Evolutionary conservation across 2,113 vertebrate genomes (phyloP).

Genomic region (Cricetomys ansorgei): DNA sequence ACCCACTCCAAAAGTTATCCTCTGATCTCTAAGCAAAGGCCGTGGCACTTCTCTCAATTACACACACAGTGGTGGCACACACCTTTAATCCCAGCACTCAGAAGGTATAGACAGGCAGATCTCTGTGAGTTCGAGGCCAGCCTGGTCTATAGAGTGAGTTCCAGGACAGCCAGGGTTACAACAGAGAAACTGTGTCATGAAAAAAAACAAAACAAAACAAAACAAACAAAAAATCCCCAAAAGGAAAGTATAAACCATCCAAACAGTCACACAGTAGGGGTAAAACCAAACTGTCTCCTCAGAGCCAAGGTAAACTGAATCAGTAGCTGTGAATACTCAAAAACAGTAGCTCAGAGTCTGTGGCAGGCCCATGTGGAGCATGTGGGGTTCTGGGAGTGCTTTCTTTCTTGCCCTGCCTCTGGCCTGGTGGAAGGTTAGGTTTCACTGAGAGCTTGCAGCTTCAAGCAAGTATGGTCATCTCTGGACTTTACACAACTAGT

Average conservation of each 20-base stretch:
- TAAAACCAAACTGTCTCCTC: background rate
- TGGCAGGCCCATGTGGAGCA: background rate
- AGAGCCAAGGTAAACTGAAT: slow-evolving; percentile 22
- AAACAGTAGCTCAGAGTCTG: background rate
- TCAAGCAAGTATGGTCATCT: background rate
- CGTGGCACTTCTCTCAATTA: too few relatives aligned
- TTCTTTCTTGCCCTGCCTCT: background rate
- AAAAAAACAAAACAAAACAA: too few relatives aligned
- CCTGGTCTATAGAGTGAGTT: too few relatives aligned
- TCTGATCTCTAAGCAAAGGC: background rate
- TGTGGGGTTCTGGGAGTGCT: background rate
- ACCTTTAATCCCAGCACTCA: too few relatives aligned
- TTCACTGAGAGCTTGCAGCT: background rate
- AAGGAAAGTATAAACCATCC: background rate
- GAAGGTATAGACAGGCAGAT: too few relatives aligned
- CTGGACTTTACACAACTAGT: background rate
- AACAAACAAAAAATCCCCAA: too few relatives aligned
- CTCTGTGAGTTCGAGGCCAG: too few relatives aligned
- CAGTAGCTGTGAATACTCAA: background rate
- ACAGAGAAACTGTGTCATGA: too few relatives aligned
- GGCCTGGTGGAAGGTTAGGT: background rate
- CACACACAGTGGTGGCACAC: background rate
- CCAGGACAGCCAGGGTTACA: too few relatives aligned
- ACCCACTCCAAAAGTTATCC: background rate
- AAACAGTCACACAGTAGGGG: background rate